A percentile compares a stretch with the other conserved stretches of the same genome.
Conservation (phyloP, 2,888 invertebrate genomes). For the Physocephala rufipes region DNA sequence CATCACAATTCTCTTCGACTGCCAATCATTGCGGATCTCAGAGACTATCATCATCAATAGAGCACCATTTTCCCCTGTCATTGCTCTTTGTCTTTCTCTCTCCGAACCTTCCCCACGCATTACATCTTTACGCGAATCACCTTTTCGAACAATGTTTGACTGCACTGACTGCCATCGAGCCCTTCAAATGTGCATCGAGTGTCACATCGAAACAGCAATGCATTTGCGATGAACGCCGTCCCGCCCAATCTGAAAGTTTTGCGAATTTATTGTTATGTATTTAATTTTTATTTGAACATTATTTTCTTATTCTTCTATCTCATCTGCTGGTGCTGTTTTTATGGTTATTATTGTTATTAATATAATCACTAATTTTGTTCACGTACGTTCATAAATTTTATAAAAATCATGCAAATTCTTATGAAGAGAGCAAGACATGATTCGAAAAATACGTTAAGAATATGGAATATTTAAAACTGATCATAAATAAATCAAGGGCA, state of each 20-base stretch:
- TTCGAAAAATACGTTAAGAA: not conserved
- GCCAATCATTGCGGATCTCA: constrained; percentile 26
- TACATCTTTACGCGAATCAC: no score
- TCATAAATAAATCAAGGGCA: not conserved
- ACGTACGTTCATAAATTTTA: constrained; percentile 60
- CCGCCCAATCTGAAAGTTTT: constrained; percentile 31
- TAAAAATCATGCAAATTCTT: constrained; percentile 7
- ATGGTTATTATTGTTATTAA: constrained; percentile 25
- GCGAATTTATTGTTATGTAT: constrained; percentile 30
- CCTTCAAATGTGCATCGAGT: constrained; percentile 29
- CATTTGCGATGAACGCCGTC: constrained; percentile 60
- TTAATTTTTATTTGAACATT: constrained; percentile 25
- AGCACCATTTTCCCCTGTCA: not conserved
- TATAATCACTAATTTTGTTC: constrained; percentile 55
- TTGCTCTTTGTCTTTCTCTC: not conserved
- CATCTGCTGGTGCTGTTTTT: constrained; percentile 36
- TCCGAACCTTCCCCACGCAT: no score
- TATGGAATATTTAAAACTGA: constrained; percentile 5
- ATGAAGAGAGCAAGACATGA: not conserved
- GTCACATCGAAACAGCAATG: constrained; percentile 60
- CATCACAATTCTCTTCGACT: constrained; percentile 7
- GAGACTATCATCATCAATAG: constrained; percentile 6
- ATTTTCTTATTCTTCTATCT: constrained; percentile 35
- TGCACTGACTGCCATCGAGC: constrained; percentile 3
- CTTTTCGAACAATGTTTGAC: constrained; percentile 29